phyloP scores from a whole-genome alignment of 2,113 vertebrate genomes.

The Caranx ignobilis region DNA sequence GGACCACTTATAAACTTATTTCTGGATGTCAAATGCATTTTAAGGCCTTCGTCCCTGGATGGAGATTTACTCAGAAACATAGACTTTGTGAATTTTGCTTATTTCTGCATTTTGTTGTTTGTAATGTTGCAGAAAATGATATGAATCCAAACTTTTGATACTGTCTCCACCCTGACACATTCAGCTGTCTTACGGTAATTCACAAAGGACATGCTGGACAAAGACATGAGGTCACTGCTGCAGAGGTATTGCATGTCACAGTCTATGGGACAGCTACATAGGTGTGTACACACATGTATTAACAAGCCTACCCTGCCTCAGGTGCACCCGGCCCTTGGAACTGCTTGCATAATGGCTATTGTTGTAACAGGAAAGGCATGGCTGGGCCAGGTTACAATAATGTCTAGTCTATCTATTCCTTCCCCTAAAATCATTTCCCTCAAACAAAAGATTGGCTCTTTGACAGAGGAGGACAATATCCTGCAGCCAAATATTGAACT shows the following conservation, averaged over 20 bases:
- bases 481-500: slow-evolving; percentile 26
- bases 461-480: slow-evolving; percentile 1
- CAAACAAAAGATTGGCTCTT: slow-evolving; percentile 45
- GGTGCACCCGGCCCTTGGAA: slow-evolving; percentile 35
- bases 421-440: slow-evolving; percentile 26
- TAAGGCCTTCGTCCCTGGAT: not conserved
- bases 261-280: slow-evolving; percentile 32
- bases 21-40: not conserved
- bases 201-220: slow-evolving; percentile 35
- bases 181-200: not conserved
- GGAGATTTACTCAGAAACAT: not conserved
- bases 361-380: slow-evolving; percentile 58
- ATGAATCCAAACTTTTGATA: not conserved
- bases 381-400: slow-evolving; percentile 32
- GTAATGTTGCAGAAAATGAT: not conserved
- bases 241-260: slow-evolving; percentile 44
- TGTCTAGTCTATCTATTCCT: slow-evolving; percentile 26
- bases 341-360: slow-evolving; percentile 57
- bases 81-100: not conserved
- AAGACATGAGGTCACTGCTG: slow-evolving; percentile 43
- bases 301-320: slow-evolving; percentile 42
- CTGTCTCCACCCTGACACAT: slow-evolving; percentile 15
- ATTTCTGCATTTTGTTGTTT: not conserved
- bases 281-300: slow-evolving; percentile 52
- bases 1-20: not conserved